phyloP scores from a whole-genome alignment of 2,888 invertebrate genomes.

The Amaurobius ferox region DNA sequence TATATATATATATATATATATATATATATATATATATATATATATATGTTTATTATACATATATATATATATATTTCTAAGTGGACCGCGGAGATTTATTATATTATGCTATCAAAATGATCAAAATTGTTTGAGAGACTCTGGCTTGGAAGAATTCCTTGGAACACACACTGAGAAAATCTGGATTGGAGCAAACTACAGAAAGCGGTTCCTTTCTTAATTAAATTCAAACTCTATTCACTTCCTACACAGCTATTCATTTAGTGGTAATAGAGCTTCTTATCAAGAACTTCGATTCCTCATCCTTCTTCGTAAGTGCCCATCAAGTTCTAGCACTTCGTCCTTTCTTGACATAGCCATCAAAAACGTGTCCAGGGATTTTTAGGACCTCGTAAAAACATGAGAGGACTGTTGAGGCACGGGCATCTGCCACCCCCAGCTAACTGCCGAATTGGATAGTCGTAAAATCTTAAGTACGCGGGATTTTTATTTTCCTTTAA shows the following conservation, averaged over 20 bases:
- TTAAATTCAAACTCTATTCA: too few relatives aligned
- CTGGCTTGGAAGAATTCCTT: too few relatives aligned
- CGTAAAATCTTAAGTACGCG: constrained; percentile 66
- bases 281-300: constrained; percentile 7
- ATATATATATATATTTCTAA: too few relatives aligned
- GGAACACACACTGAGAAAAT: too few relatives aligned
- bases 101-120: too few relatives aligned
- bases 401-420: constrained; percentile 26
- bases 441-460: constrained; percentile 37
- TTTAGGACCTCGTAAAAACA: constrained; percentile 65
- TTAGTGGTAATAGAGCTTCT: neutral
- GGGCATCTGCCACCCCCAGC: constrained; percentile 36
- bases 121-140: too few relatives aligned
- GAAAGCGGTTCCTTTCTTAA: neutral
- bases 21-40: too few relatives aligned
- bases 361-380: constrained; percentile 57
- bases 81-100: too few relatives aligned
- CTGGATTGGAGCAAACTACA: neutral
- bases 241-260: too few relatives aligned
- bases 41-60: too few relatives aligned
- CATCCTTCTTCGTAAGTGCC: neutral
- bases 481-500: neutral
- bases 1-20: too few relatives aligned
- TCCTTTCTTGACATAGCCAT: constrained; percentile 56
- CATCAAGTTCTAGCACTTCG: constrained; percentile 14